Evolutionary conservation across 92 coral and sea anemone genomes (phyloP), one percentile per base, ranked within the genome.

Genomic region (Porites divaricata): DNA sequence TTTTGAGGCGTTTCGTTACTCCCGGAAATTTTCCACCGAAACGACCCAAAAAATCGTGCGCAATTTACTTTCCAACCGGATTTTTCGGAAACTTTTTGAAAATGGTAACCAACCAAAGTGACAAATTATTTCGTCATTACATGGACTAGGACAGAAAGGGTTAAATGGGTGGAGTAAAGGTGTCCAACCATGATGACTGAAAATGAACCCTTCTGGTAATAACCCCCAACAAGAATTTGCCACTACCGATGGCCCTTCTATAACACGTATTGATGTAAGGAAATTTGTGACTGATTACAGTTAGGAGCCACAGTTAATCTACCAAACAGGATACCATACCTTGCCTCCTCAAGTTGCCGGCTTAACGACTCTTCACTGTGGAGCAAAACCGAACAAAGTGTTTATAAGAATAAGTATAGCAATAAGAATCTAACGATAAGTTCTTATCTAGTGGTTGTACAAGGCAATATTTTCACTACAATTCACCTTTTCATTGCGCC

Each of bases 271-370:
- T 35, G 45, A 35, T 35, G 45, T 35, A 35, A 35, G 45, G 7
- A 35, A 35, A 35, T 4, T 35, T 35, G 45, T 35, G 45, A 35
- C 45, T 35, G 45, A 4, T 35, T 35, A 35, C 45, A 35, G 45
- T 35, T 35, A 35, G 45, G 45, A 35, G 45, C 45, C 5, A 35
- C 45, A 35, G 58, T 53, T 10, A 53, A 10, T 64, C 26, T 23
- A 53, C 12, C 13, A 54, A 11, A 54, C 59, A 54, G 59, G 9
- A 15, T 54, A 8, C 6, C 93, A 75, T 51, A 97, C 99, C 94
- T 95, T 10, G 99, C 99, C 65, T 97, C 91, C 62, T 95, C 99
- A 66, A 97, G 77, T 85, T 95, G 94, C 23, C 95, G 87, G 50
- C 75, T 87, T 49, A 95, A 77, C 14, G 80, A 72, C 68, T 87